Evolutionary conservation across 1,140 invertebrate genomes (phyloP), one percentile per base, ranked within the genome.

Genomic region (Zaprionus vittiger): DNA sequence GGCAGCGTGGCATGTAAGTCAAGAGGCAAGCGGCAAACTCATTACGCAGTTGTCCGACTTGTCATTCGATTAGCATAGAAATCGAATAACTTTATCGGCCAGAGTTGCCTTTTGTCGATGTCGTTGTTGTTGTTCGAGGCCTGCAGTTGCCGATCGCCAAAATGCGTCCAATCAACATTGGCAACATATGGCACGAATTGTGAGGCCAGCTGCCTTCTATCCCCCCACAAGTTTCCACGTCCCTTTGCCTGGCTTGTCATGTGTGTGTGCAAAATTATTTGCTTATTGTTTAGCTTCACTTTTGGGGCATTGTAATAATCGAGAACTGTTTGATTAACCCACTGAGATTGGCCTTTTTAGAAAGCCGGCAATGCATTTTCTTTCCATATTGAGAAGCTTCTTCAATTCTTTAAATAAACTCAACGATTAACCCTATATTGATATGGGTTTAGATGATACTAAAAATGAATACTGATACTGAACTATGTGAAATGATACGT

Each of bases 181-280:
- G 72, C 76, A 69, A 75, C 61, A 75, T 70, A 72, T 75, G 61
- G 76, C 76, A 69, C 71, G 65, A 63, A 37, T 54, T 56, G 11
- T 47, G 52, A 59, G 61, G 20, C 73, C 75, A 49, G 64, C 71
- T 74, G 59, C 41, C 70, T 11, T 11, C 2, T 31, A 22, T 11
- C 52, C n/a, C 37, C 7, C 38, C 26, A 38, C 34, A 41, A 14
- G 44, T 17, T 2, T 31, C 24, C 22, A n/a, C n/a, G 20, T 34
- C 38, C 60, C 34, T 47, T 61, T 12, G 24, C 28, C 59, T 76
- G 83, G 78, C 80, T 59, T 87, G 83, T 83, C 83, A 87, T 87
- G 83, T 80, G 83, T 80, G 83, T 80, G 77, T 77, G 80, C 65
- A 89, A 80, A 87, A 84, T 83, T 87, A 87, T 89, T 83, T 87